Conservation (phyloP, 2,113 vertebrate species). For the Henicopernis longicauda region DNA sequence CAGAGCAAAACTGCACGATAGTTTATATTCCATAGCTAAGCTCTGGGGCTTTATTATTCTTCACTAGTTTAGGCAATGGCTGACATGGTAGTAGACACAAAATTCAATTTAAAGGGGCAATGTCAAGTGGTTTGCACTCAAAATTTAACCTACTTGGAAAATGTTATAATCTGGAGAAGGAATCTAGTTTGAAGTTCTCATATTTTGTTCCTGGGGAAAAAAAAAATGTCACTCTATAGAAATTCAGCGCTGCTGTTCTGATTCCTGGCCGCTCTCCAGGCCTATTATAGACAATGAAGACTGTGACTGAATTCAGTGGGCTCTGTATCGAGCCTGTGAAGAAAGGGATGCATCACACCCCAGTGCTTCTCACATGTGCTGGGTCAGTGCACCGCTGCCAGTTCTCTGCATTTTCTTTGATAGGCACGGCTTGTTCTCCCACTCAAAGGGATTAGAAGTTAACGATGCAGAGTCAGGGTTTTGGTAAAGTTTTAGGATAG, state of each 20-base stretch:
- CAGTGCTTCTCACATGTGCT: not conserved
- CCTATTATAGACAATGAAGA: not conserved
- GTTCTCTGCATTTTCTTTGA: not conserved
- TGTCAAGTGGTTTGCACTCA: slow-evolving; percentile 24
- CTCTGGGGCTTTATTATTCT: slow-evolving; percentile 30
- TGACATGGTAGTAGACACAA: not conserved
- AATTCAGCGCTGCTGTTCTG: not conserved
- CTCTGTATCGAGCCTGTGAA: not conserved
- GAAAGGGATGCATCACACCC: not conserved
- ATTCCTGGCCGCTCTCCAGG: not conserved
- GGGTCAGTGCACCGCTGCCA: not conserved
- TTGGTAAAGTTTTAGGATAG: not conserved
- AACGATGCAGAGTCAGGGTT: not conserved
- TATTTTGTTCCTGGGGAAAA: not conserved
- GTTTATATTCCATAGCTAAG: not conserved
- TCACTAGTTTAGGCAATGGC: not conserved
- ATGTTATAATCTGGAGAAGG: not conserved
- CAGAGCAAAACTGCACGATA: not conserved
- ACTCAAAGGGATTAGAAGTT: not conserved
- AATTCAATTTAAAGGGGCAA: slow-evolving; percentile 21
- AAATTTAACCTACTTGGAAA: slow-evolving; percentile 38
- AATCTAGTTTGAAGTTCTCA: not conserved
- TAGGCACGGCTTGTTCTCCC: not conserved
- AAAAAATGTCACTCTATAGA: not conserved
- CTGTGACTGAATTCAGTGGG: not conserved